These are phyloP conservation scores for Gymnocephalus cernua DNA, from an alignment of 2,113 vertebrate genomes.

Conservation along the genomic window DNA sequence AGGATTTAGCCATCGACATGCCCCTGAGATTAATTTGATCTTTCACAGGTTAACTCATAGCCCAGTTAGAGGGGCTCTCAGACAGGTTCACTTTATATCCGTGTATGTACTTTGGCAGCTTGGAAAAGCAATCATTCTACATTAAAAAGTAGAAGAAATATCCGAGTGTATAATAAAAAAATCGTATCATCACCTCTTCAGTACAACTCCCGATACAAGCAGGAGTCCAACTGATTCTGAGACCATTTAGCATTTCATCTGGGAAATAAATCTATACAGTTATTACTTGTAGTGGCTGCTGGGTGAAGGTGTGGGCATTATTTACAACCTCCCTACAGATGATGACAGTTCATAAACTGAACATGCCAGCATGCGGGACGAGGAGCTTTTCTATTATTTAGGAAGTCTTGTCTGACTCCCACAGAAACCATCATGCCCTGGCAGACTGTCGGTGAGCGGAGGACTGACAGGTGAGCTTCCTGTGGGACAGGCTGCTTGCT, in stretches of 20 bases:
- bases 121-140: neutral
- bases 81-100: constrained; percentile 11
- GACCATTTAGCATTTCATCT: constrained; percentile 50
- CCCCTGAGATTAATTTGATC: constrained; percentile 73
- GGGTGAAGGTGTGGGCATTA: constrained; percentile 53
- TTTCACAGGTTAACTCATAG: constrained; percentile 62
- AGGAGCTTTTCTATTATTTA: constrained; percentile 52
- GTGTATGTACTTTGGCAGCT: neutral
- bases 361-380: constrained; percentile 30
- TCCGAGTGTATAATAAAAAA: constrained; percentile 28
- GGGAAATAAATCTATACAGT: constrained; percentile 55
- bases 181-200: constrained; percentile 18
- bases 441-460: constrained; percentile 14
- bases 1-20: constrained; percentile 66
- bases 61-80: constrained; percentile 9
- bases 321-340: constrained; percentile 50
- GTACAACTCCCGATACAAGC: constrained; percentile 25
- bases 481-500: constrained; percentile 20
- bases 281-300: constrained; percentile 53
- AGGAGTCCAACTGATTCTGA: constrained; percentile 27
- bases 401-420: constrained; percentile 38
- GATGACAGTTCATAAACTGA: constrained; percentile 60
- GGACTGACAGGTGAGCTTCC: constrained; percentile 52
- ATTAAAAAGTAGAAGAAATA: constrained; percentile 26
- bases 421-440: constrained; percentile 23